Evolutionary conservation across 2,888 invertebrate species (phyloP).

Genomic region (Frankliniella intonsa): DNA sequence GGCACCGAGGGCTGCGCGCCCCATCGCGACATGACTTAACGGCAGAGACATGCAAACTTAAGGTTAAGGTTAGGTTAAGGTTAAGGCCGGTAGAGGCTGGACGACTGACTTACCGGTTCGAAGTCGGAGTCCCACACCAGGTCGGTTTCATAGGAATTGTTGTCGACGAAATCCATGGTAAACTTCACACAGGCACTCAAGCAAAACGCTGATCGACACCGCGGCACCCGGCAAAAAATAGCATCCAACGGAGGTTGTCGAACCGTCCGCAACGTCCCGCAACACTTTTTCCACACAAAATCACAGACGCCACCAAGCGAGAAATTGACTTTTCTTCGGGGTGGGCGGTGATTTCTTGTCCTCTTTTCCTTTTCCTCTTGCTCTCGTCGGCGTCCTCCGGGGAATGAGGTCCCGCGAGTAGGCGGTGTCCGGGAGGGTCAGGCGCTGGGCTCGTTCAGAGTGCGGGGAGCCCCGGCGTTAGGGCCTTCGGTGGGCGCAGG

Average conservation of each 20-base stretch:
- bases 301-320: constrained; percentile 18
- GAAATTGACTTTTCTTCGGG: constrained; percentile 23
- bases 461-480: not conserved
- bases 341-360: not conserved
- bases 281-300: constrained; percentile 16
- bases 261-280: constrained; percentile 17
- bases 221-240: not conserved
- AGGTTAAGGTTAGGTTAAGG: no score
- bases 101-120: not conserved
- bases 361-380: not conserved
- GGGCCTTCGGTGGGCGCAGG: not conserved
- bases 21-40: no score
- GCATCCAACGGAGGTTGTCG: constrained; percentile 11
- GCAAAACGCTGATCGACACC: not conserved
- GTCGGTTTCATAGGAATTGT: not conserved
- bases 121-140: constrained; percentile 8
- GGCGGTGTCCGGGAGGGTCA: no score
- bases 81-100: not conserved
- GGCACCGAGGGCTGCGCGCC: no score
- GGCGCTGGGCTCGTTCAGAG: not conserved
- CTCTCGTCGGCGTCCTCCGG: not conserved
- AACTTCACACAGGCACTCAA: constrained; percentile 13
- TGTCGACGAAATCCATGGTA: constrained; percentile 11
- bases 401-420: no score
- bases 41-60: no score